Percentiles rank a stretch among this genome's conserved stretches.
Conservation (phyloP, 1,140 invertebrate species). For the Nasonia longicornis region DNA sequence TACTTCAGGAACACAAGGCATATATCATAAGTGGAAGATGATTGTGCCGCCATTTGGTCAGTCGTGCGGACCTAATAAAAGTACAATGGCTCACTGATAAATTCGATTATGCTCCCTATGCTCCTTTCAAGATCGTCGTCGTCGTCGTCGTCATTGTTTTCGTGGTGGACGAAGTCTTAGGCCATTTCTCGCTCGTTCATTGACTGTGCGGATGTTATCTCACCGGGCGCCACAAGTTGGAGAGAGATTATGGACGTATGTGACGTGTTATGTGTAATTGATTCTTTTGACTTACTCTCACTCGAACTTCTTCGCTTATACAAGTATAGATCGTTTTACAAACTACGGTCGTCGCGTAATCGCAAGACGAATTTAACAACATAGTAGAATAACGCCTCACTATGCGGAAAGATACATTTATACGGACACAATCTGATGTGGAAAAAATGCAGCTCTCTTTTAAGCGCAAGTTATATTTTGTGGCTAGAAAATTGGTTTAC, state of each 20-base stretch:
- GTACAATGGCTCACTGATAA: slow-evolving; percentile 46
- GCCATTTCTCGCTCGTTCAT: slow-evolving; percentile 18
- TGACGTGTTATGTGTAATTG: slow-evolving; percentile 17
- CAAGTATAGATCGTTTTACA: slow-evolving; percentile 11
- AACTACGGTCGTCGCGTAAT: slow-evolving; percentile 12
- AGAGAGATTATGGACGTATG: slow-evolving; percentile 30
- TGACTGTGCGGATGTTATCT: not conserved
- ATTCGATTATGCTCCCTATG: slow-evolving; percentile 44
- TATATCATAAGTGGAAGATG: slow-evolving; percentile 58
- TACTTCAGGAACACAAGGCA: slow-evolving; percentile 49
- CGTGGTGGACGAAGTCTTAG: slow-evolving; percentile 45
- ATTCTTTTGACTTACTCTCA: not conserved
- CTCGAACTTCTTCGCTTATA: not conserved
- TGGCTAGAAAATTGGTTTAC: slow-evolving; percentile 23
- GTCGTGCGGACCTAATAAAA: slow-evolving; percentile 66
- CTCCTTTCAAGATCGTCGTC: slow-evolving; percentile 21
- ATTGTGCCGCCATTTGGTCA: slow-evolving; percentile 66
- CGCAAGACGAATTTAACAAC: slow-evolving; percentile 18
- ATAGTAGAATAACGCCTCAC: not conserved
- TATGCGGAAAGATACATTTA: slow-evolving; percentile 34
- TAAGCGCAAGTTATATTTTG: slow-evolving; percentile 9
- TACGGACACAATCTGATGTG: slow-evolving; percentile 20
- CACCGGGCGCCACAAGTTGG: slow-evolving; percentile 9
- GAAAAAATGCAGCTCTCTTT: slow-evolving; percentile 1
- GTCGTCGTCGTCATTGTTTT: not conserved